These are phyloP conservation scores for Trichosurus vulpecula DNA, from an alignment of 2,797 vertebrate genomes.

Conservation along the genomic window DNA sequence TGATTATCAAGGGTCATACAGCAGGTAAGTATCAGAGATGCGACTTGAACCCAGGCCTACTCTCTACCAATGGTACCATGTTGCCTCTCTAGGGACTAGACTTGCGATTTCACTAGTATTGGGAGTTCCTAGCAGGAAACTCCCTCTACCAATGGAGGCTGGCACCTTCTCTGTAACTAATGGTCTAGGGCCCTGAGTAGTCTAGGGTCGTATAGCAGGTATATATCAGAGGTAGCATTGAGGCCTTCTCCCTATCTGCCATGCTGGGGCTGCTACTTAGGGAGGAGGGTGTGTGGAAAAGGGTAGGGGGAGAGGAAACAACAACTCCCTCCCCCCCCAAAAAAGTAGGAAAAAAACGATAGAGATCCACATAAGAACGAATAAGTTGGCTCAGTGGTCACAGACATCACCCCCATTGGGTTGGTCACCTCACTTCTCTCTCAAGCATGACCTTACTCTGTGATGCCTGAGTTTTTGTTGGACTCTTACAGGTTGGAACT, in stretches of 20 bases:
- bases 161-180: neutral
- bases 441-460: constrained; percentile 28
- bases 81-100: neutral
- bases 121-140: neutral
- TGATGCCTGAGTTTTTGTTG: neutral
- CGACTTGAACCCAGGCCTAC: no score
- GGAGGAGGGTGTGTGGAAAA: neutral
- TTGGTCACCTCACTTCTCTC: neutral
- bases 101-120: neutral
- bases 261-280: neutral
- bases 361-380: neutral
- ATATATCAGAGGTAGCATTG: neutral
- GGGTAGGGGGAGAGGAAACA: neutral
- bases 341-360: neutral
- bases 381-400: neutral
- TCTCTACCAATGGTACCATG: neutral
- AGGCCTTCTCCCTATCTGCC: neutral
- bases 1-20: neutral
- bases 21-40: no score
- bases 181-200: neutral
- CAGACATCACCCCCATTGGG: fast-evolving
- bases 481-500: constrained; percentile 32
- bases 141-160: neutral
- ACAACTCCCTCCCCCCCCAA: neutral
- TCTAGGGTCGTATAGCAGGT: neutral